Conservation (phyloP, 2,797 vertebrate species). For the Triplophysa bombifrons region DNA sequence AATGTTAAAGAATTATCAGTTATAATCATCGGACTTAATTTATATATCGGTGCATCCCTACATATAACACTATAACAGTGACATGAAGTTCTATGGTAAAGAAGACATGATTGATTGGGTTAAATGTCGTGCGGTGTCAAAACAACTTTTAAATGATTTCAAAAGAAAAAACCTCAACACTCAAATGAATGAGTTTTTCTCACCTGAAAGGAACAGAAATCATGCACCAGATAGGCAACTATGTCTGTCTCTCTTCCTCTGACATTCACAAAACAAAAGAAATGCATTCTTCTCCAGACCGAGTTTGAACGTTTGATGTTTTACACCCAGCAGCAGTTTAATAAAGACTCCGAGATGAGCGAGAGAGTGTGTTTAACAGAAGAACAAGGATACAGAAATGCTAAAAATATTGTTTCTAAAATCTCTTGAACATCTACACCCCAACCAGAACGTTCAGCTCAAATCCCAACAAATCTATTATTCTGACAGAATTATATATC, state of each 20-base stretch:
- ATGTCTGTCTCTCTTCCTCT: neutral
- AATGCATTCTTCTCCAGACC: constrained; percentile 13
- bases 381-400: no score
- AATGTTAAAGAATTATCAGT: no score
- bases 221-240: neutral
- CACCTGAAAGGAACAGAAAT: neutral
- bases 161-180: no score
- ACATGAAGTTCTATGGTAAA: no score
- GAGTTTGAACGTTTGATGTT: constrained; percentile 14
- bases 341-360: constrained; percentile 38
- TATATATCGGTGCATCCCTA: no score
- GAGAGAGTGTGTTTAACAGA: neutral
- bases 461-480: neutral
- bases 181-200: neutral
- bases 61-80: no score
- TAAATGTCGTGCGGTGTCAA: no score
- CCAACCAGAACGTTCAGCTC: neutral
- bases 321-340: constrained; percentile 23
- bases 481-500: neutral
- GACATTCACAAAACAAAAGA: constrained; percentile 10
- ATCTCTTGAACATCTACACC: neutral
- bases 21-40: no score
- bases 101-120: no score
- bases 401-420: neutral
- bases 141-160: no score